These are phyloP conservation scores for Bactericera cockerelli DNA, from an alignment of 1,140 invertebrate species.

Conservation along the genomic window DNA sequence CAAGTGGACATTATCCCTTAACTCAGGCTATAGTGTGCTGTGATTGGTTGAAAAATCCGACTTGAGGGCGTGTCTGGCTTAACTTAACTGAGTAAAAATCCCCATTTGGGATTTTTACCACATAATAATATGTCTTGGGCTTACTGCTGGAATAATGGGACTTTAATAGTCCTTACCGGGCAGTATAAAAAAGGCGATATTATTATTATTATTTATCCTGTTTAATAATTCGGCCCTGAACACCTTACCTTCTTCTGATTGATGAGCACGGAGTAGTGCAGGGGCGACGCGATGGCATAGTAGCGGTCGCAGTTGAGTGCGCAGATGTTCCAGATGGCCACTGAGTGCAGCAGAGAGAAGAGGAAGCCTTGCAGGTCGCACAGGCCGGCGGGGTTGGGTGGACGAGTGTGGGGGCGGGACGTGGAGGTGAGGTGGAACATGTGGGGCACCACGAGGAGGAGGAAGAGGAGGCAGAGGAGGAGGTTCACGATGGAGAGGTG, in stretches of 20 bases:
- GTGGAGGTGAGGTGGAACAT: constrained; percentile 27
- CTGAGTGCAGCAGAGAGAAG: constrained; percentile 50
- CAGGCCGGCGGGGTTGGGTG: constrained; percentile 32
- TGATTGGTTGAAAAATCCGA: no score
- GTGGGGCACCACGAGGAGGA: constrained; percentile 34
- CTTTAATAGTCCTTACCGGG: no score
- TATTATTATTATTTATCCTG: no score
- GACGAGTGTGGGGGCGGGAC: constrained; percentile 27
- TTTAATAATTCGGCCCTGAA: no score
- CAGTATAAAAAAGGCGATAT: no score
- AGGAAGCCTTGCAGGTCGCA: constrained; percentile 47
- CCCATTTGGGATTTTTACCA: no score
- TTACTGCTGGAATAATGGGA: no score
- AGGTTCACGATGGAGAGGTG: constrained; percentile 52
- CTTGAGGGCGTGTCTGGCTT: no score
- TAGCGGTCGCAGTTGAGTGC: constrained; percentile 63
- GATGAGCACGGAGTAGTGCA: constrained; percentile 56
- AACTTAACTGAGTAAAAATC: no score
- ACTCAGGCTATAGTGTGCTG: no score
- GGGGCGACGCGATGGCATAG: constrained; percentile 55
- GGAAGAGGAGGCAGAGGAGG: constrained; percentile 41
- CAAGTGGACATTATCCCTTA: no score
- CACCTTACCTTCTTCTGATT: constrained; percentile 41
- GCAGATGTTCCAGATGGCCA: constrained; percentile 61
- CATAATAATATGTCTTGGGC: no score